phyloP scores from a whole-genome alignment of 1,140 invertebrate genomes.

The Whitmania pigra region DNA sequence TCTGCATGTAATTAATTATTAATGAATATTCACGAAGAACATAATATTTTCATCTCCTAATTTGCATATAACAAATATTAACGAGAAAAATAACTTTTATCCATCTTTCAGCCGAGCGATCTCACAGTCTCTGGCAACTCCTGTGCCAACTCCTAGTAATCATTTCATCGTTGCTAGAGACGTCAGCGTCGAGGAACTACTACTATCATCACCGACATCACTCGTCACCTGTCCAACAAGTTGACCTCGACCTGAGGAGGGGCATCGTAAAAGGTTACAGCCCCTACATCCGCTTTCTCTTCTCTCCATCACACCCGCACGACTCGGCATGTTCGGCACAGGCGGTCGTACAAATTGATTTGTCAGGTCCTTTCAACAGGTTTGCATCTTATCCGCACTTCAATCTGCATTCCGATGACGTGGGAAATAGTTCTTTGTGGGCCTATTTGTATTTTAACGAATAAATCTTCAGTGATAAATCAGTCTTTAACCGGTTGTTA shows the following conservation, averaged over 20 bases:
- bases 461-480: not conserved
- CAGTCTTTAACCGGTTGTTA: too few species aligned
- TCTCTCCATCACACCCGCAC: constrained; percentile 27
- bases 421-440: constrained; percentile 6
- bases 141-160: too few species aligned
- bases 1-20: too few species aligned
- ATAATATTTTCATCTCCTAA: too few species aligned
- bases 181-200: too few species aligned
- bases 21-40: too few species aligned
- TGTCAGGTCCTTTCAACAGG: constrained; percentile 29
- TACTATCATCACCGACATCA: not conserved
- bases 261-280: constrained; percentile 38
- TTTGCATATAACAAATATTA: too few species aligned
- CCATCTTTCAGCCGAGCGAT: too few species aligned
- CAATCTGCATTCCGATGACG: not conserved
- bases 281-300: constrained; percentile 34
- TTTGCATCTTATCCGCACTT: not conserved
- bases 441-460: not conserved
- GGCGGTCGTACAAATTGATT: constrained; percentile 37
- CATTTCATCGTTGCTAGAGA: too few species aligned
- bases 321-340: constrained; percentile 32
- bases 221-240: constrained; percentile 17
- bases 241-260: constrained; percentile 33
- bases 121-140: too few species aligned
- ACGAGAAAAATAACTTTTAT: too few species aligned